phyloP scores from a whole-genome alignment of 2,113 vertebrate species.

The Anolis carolinensis region DNA sequence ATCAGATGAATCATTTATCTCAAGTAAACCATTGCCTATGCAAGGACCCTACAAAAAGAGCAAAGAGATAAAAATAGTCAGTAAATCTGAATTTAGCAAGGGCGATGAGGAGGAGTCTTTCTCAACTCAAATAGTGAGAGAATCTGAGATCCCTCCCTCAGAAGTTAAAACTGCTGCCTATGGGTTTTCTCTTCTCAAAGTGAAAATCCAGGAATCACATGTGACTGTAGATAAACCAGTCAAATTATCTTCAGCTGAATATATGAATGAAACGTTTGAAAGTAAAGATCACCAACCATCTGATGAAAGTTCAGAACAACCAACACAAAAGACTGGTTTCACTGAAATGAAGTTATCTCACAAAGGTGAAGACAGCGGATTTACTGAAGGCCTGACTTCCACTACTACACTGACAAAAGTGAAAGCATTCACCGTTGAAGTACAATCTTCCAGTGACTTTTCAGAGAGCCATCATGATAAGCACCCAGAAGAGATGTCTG shows the following conservation, averaged over 20 bases:
- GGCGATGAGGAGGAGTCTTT: constrained; percentile 30
- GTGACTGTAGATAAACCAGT: constrained; percentile 5
- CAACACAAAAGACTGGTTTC: not conserved
- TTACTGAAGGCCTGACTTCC: constrained; percentile 36
- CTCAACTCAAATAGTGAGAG: constrained; percentile 68
- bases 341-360: constrained; percentile 39
- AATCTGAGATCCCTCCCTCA: constrained; percentile 68
- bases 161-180: constrained; percentile 65
- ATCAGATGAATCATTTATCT: constrained; percentile 29
- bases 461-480: constrained; percentile 40
- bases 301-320: not conserved
- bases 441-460: constrained; percentile 12
- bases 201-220: constrained; percentile 63
- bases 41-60: constrained; percentile 33
- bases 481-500: constrained; percentile 42
- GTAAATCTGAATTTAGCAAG: constrained; percentile 32
- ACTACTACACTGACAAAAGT: not conserved
- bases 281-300: not conserved
- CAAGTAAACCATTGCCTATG: constrained; percentile 56
- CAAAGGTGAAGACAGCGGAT: constrained; percentile 19
- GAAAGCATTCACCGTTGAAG: constrained; percentile 8
- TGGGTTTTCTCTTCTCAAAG: constrained; percentile 76
- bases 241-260: constrained; percentile 30
- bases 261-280: not conserved
- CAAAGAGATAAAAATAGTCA: constrained; percentile 17